Evolutionary conservation across 2,888 invertebrate genomes (phyloP).

Genomic region (Scotopteryx bipunctaria): DNA sequence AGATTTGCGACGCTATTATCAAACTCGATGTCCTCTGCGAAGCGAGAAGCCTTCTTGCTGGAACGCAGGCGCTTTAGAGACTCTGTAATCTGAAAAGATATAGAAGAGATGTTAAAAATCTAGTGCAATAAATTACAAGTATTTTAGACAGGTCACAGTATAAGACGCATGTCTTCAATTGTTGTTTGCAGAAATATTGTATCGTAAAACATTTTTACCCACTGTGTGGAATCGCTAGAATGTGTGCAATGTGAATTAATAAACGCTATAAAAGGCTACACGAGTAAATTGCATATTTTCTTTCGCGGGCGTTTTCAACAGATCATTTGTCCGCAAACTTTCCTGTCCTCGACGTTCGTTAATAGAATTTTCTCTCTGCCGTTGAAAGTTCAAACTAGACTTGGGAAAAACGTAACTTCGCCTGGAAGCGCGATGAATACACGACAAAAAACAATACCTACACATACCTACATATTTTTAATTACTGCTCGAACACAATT

Average conservation of each 20-base stretch:
- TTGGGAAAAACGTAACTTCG: not conserved
- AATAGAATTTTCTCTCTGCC: constrained; percentile 5
- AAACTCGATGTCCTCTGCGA: constrained; percentile 85
- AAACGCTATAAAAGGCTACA: not conserved
- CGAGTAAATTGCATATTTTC: constrained; percentile 19
- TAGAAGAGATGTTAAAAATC: not conserved
- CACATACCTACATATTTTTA: too few relatives aligned
- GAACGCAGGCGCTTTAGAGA: constrained; percentile 85
- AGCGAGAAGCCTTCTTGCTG: constrained; percentile 82
- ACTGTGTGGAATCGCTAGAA: not conserved
- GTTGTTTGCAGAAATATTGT: too few relatives aligned
- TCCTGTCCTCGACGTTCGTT: constrained; percentile 15
- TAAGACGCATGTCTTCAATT: too few relatives aligned
- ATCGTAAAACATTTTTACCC: too few relatives aligned
- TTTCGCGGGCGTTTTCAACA: constrained; percentile 12
- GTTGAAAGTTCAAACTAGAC: constrained; percentile 6
- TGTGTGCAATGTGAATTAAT: not conserved
- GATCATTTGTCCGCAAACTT: constrained; percentile 24
- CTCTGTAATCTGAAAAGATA: constrained; percentile 80
- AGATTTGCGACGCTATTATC: constrained; percentile 83
- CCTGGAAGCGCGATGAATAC: not conserved
- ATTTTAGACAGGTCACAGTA: too few relatives aligned
- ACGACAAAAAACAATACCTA: not conserved
- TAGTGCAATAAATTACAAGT: not conserved
- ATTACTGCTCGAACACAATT: too few relatives aligned